These are phyloP conservation scores for Heterodera filipjevi DNA, from an alignment of 2,888 invertebrate genomes.

Conservation along the genomic window DNA sequence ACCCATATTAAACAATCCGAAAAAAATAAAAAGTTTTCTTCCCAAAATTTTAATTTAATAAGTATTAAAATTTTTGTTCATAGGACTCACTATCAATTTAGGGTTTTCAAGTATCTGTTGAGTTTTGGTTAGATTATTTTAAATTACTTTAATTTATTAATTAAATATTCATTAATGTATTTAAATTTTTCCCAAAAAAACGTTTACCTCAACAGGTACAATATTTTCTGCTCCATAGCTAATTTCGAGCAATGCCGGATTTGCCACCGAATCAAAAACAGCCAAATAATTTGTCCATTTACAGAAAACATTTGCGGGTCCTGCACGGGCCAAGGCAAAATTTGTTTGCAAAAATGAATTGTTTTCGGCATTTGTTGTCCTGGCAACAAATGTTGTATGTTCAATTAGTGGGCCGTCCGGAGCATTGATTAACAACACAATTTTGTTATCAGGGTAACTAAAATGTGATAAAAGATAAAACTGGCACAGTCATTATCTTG, in stretches of 20 bases:
- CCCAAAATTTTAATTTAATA: too few relatives aligned
- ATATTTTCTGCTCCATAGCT: background rate
- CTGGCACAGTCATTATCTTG: too few relatives aligned
- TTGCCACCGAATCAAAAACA: constrained; percentile 34
- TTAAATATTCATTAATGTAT: too few relatives aligned
- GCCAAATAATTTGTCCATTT: constrained; percentile 42
- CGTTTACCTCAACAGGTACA: constrained; percentile 29
- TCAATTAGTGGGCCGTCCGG: background rate
- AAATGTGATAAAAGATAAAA: too few relatives aligned
- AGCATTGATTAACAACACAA: constrained; percentile 8
- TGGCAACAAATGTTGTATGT: background rate
- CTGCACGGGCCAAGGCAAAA: constrained; percentile 29
- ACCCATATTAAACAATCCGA: too few relatives aligned
- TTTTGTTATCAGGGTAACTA: background rate
- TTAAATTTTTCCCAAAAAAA: background rate
- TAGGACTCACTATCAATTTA: too few relatives aligned
- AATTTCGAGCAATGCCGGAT: constrained; percentile 8
- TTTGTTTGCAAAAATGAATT: background rate
- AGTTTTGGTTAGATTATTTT: background rate
- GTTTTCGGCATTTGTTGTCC: background rate
- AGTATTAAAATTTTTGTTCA: too few relatives aligned
- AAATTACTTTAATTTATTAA: too few relatives aligned
- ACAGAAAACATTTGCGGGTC: constrained; percentile 39
- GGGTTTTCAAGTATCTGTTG: too few relatives aligned
- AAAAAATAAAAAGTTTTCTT: too few relatives aligned